These are phyloP conservation scores for Ischnura elegans DNA, from an alignment of 2,888 invertebrate species.

Conservation along the genomic window DNA sequence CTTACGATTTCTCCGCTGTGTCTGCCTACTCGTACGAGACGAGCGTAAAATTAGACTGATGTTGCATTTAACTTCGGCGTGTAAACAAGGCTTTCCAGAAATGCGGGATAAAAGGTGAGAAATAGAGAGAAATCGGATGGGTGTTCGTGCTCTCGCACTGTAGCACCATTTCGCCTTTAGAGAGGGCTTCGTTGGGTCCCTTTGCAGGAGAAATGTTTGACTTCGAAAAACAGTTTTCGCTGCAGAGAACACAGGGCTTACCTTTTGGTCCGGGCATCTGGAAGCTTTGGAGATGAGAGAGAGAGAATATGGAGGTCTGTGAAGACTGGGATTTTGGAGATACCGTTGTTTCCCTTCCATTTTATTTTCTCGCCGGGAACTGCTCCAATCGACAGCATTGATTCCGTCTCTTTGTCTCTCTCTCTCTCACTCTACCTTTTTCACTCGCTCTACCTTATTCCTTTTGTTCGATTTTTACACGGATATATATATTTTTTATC, in stretches of 20 bases:
- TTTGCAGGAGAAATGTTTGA: slow-evolving; percentile 34
- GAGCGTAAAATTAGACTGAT: too few species aligned
- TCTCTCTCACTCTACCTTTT: too few species aligned
- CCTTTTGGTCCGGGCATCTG: slow-evolving; percentile 45
- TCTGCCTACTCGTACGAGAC: too few species aligned
- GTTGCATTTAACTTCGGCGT: too few species aligned
- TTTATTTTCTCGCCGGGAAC: neutral
- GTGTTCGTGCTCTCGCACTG: too few species aligned
- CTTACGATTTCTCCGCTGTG: too few species aligned
- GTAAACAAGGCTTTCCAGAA: too few species aligned
- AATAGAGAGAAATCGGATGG: too few species aligned
- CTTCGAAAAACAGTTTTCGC: slow-evolving; percentile 7
- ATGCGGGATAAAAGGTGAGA: too few species aligned
- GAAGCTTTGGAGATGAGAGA: slow-evolving; percentile 26
- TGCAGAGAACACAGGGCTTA: slow-evolving; percentile 24
- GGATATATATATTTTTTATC: neutral
- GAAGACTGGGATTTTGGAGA: slow-evolving; percentile 45
- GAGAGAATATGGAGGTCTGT: slow-evolving; percentile 56
- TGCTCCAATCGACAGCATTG: neutral
- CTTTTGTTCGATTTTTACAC: neutral
- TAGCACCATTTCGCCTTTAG: too few species aligned
- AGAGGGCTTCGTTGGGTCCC: slow-evolving; percentile 43
- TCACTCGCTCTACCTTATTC: neutral
- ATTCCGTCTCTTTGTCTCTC: neutral
- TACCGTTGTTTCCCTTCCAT: neutral